Evolutionary conservation across 2,797 vertebrate genomes (phyloP).

Genomic region (Champsocephalus esox): DNA sequence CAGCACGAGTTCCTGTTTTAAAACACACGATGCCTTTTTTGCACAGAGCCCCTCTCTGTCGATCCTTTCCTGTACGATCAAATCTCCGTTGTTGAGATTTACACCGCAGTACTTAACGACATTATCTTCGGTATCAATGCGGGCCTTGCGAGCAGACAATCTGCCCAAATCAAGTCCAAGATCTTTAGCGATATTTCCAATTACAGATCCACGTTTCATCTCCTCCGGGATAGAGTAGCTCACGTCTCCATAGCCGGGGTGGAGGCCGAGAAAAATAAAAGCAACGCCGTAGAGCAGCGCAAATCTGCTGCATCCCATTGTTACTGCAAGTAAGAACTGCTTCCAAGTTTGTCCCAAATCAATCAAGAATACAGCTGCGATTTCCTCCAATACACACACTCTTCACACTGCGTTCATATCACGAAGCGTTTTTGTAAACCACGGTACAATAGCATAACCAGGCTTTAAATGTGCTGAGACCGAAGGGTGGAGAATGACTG

Average conservation of each 20-base stretch:
- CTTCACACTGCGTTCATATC: neutral
- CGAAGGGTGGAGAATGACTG: constrained; percentile 20
- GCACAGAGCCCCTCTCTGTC: constrained; percentile 74
- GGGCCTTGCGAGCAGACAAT: constrained; percentile 58
- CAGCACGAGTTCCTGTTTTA: constrained; percentile 83
- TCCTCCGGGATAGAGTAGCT: constrained; percentile 47
- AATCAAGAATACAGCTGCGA: neutral
- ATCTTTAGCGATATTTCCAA: constrained; percentile 71
- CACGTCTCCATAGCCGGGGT: constrained; percentile 26
- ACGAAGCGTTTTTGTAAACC: neutral
- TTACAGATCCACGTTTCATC: constrained; percentile 56
- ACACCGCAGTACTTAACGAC: constrained; percentile 43
- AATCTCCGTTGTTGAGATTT: constrained; percentile 60
- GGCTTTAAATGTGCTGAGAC: neutral
- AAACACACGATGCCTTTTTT: constrained; percentile 57
- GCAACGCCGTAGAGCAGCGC: neutral
- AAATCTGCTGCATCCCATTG: constrained; percentile 39
- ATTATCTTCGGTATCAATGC: constrained; percentile 60
- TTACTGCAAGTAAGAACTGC: neutral
- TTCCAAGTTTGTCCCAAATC: too few relatives aligned
- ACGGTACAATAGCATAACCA: neutral
- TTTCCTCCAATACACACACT: neutral
- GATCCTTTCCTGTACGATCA: constrained; percentile 63
- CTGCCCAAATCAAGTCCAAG: constrained; percentile 52
- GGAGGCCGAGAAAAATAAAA: constrained; percentile 23